A percentile compares a stretch with the other conserved stretches of the same genome.
These are phyloP conservation scores for Prionace glauca DNA, from an alignment of 2,797 vertebrate genomes.

Conservation along the genomic window DNA sequence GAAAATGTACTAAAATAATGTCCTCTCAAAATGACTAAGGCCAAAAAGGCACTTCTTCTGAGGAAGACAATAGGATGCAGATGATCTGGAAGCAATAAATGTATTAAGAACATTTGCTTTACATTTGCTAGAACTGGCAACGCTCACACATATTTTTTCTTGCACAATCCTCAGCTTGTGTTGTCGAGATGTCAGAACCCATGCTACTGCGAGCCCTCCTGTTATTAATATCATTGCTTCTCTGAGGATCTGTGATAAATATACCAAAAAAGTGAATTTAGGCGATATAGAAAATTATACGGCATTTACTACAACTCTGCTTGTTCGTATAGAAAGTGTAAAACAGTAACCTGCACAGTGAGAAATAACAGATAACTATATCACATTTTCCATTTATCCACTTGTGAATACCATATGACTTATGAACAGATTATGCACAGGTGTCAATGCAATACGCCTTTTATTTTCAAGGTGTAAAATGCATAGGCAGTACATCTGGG, in stretches of 20 bases:
- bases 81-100: slow-evolving; percentile 33
- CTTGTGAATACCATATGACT: background rate
- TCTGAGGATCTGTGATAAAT: background rate
- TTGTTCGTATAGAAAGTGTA: background rate
- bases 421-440: background rate
- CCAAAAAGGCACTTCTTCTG: slow-evolving; percentile 28
- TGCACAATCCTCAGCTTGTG: background rate
- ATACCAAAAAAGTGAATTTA: background rate
- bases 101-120: slow-evolving; percentile 30
- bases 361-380: background rate
- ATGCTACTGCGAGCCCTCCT: background rate
- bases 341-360: background rate
- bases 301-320: background rate
- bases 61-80: slow-evolving; percentile 33
- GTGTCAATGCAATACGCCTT: slow-evolving; percentile 18
- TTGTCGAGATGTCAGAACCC: background rate
- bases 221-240: background rate
- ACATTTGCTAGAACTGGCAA: slow-evolving; percentile 14
- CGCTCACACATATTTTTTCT: background rate
- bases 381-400: background rate
- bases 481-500: background rate
- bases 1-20: slow-evolving; percentile 28
- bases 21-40: background rate
- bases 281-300: background rate
- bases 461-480: slow-evolving; percentile 3